Base-by-base conservation (phyloP, 2,113 vertebrate genomes). In the Macrotis lagotis region DNA sequence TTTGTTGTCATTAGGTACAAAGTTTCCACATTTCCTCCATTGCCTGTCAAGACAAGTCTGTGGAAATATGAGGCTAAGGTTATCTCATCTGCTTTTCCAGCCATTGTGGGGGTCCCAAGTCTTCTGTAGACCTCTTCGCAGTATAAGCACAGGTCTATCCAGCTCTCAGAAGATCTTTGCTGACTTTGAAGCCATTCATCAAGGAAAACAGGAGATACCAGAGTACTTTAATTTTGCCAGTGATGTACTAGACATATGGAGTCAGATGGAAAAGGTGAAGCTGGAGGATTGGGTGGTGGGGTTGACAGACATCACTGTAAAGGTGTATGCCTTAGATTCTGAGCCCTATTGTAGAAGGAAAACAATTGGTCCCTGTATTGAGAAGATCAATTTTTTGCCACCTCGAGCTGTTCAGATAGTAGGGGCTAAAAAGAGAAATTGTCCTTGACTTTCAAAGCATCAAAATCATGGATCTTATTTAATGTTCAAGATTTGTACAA, bases 191-290 rank as follows among this genome's bases (percentile, higher is more conserved):
- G 97, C 97, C 83, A 91, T 99, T 92, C 98, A 94, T 44, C 96
- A 66, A 25, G 91, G 66, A 8, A 98, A 97, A 52, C 97, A 96
- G 48, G 97, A 98, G 0, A 95, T 98, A 49, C 98, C 99, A 0
- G 95, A 98, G 88, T 97, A 98, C 94, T 99, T 99, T 97, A 99
- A 99, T 96, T 99, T 99, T 95, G 98, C 99, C 51, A 98, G 97
- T 12, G 98, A 99, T 48, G 97, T 99, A 90, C 96, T 99, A 53
- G 99, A 99, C 31, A 52, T 97, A 28, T 99, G 99, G 99, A 94
- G 97, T 0, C 96, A 94, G 26, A 96, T 98, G 94, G 98, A 99
- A 94, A 99, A 99, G 99, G 98, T 99, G 95, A 97, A 0, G 22
- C 1, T 5, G 25, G 2, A 19, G n/a, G n/a, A 83, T 44, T 83